Percentiles rank a stretch among this genome's conserved stretches.
phyloP scores from a whole-genome alignment of 1,140 invertebrate genomes.

The Holotrichia oblita region DNA sequence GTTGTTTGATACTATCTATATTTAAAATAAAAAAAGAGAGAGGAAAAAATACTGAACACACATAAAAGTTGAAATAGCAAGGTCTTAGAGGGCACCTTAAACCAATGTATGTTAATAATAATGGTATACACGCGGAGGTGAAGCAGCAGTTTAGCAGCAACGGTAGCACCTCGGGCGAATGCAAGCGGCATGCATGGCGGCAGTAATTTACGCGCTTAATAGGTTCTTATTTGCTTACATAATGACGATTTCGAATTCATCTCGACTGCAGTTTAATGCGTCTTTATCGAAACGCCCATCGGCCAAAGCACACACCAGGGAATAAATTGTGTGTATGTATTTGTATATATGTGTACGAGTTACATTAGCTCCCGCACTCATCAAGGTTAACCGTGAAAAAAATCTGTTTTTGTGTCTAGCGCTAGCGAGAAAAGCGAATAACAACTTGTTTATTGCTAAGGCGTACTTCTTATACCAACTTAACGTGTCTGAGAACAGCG shows the following conservation, averaged over 20 bases:
- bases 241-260: not conserved
- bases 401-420: slow-evolving; percentile 7
- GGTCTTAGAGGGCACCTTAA: slow-evolving; percentile 5
- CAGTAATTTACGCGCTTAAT: not conserved
- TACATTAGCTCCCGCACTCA: not conserved
- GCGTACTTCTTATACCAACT: not conserved
- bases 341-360: not conserved
- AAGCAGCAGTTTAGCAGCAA: not conserved
- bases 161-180: too few species aligned
- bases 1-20: too few species aligned
- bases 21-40: too few species aligned
- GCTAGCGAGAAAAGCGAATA: not conserved
- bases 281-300: not conserved
- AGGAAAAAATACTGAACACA: too few species aligned
- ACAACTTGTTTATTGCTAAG: slow-evolving; percentile 13
- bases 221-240: not conserved
- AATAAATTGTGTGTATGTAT: not conserved
- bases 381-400: not conserved
- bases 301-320: not conserved
- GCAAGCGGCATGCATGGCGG: not conserved
- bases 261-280: not conserved
- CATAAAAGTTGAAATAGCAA: slow-evolving; percentile 13
- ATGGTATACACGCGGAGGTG: not conserved
- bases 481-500: not conserved
- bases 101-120: not conserved